Base-by-base conservation (phyloP, 2,797 vertebrate species). In the Girardinus metallicus region DNA sequence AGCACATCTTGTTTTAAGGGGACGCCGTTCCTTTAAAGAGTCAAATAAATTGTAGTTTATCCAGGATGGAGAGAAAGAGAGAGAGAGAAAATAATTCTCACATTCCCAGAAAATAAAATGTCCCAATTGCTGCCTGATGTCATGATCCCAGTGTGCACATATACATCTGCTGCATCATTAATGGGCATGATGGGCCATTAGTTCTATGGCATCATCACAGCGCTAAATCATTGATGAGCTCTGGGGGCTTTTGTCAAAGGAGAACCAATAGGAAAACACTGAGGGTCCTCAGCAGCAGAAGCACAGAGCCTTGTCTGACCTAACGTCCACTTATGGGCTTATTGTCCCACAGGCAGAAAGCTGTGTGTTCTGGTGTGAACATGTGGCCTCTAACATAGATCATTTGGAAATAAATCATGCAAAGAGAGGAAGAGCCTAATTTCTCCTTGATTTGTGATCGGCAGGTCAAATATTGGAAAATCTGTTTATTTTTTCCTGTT, bases 141-240 rank as follows among this genome's bases (percentile, higher is more conserved):
- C 77, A 77, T 81, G 73, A 55, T 73, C 75, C 44, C 39, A 3
- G 36, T 36, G 74, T 43, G 72, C 51, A 72, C 62, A 73, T 73
- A 75, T 68, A 62, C 49, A 74, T 80, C 44, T 77, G 64, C 71
- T 89, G 80, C 86, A 86, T 82, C 78, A 82, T 83, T 90, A 88
- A 88, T 87, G 80, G 77, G 36, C 18, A 18, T n/a, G 84, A 85
- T 81, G 83, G 81, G 46, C 86, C 87, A 88, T 92, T 91, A 93
- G 88, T 64, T 80, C 73, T 12, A 76, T 77, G 80, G 71, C 85
- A 80, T 86, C 89, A 85, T 79, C 82, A 72, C 60, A 10, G 47
- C 55, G 70, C 64, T 94, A 85, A 92, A 93, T 92, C 88, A 92
- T 87, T 93, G 89, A 94, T 91, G 71, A 90, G 80, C 84, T 85